Evolutionary conservation across 1,140 invertebrate species (phyloP), one percentile per base, ranked within the genome.

Genomic region (Choristoneura fumiferana): DNA sequence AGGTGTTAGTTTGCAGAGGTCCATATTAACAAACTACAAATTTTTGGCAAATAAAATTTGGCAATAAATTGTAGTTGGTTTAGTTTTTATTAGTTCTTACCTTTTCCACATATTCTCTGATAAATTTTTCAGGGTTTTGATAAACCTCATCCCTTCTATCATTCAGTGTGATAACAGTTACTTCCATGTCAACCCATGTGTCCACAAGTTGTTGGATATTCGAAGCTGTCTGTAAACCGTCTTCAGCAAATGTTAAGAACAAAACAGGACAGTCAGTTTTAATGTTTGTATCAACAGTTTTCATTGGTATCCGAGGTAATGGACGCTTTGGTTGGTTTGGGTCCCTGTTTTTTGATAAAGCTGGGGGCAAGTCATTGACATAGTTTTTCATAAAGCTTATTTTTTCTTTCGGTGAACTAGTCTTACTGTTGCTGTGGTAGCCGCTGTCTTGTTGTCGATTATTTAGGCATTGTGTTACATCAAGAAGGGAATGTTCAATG

Each of bases 81-180:
- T n/a, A n/a, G n/a, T n/a, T n/a, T n/a, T n/a, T n/a, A n/a, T n/a
- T n/a, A n/a, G n/a, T 18, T 29, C 35, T 63, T 73, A 90, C 89
- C 78, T 89, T 84, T 77, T 90, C 85, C 83, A 89, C 89, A 72
- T 86, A 84, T 70, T 89, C 82, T 54, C 87, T 78, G 14, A 90
- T 90, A 63, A 79, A 86, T 22, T 81, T 85, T 57, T 90, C 87
- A 39, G 87, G 87, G 67, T 89, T 90, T 63, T 84, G 80, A 61
- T 81, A 84, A 22, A 89, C 81, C 45, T 83, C 81, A 35, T 82
- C 78, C 54, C 76, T 85, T 71, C 65, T 84, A 39, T 79, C 74
- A 64, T 78, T 85, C 0, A 90, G 73, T 57, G 81, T 87, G 18
- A 90, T 72, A 9, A 89, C 74, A 66, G 66, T 75, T 0, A 90